Percentiles rank a stretch among this genome's conserved stretches.
Conservation (phyloP, 1,140 invertebrate genomes). For the Hypothenemus hampei region DNA sequence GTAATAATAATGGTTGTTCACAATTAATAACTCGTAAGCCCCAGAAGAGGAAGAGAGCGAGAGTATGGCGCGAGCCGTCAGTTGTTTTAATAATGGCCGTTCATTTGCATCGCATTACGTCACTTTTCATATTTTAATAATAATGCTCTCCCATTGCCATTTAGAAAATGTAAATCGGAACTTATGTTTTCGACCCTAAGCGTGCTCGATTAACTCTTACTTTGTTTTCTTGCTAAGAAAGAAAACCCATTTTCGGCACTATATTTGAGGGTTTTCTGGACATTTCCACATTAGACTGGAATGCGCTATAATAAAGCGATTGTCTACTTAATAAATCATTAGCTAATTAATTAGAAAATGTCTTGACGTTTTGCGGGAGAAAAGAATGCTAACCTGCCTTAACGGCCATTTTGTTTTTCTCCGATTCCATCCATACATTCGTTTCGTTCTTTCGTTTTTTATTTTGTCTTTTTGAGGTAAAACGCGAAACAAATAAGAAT, state of each 20-base stretch:
- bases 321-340: conserved; percentile 18
- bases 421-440: not conserved
- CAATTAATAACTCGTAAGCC: conserved; percentile 42
- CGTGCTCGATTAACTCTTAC: too few species aligned
- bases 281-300: too few species aligned
- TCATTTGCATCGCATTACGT: conserved; percentile 26
- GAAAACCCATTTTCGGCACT: too few species aligned
- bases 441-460: too few species aligned
- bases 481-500: conserved; percentile 14
- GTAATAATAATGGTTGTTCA: conserved; percentile 44
- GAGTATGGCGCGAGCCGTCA: conserved; percentile 32
- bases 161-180: conserved; percentile 23
- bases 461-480: conserved; percentile 11
- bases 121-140: conserved; percentile 26
- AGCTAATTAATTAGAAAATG: too few species aligned
- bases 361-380: conserved; percentile 3
- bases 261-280: too few species aligned
- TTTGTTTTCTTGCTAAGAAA: too few species aligned
- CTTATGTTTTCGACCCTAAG: conserved; percentile 1
- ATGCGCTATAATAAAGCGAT: conserved; percentile 19
- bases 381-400: conserved; percentile 11
- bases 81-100: conserved; percentile 27
- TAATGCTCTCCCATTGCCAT: conserved; percentile 16
- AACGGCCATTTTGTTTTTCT: conserved; percentile 26
- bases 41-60: too few species aligned